A percentile compares a stretch with the other conserved stretches of the same genome.
phyloP scores from a whole-genome alignment of 2,888 invertebrate genomes.

The Cephalotes varians region DNA sequence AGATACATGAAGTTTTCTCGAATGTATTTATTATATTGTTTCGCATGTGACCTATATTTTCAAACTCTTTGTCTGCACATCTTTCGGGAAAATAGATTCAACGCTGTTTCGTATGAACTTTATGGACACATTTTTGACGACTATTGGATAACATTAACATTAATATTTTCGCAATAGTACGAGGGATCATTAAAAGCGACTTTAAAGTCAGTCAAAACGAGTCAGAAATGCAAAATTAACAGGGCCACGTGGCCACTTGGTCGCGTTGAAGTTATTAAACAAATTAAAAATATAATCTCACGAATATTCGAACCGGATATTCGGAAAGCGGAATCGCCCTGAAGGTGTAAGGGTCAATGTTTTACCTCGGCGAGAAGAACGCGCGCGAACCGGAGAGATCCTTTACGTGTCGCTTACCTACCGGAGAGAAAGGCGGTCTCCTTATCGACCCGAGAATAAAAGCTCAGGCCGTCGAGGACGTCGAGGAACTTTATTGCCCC shows the following conservation, averaged over 20 bases:
- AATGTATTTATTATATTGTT: too few relatives aligned
- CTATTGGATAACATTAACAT: background rate
- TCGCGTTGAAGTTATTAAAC: background rate
- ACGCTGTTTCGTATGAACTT: background rate
- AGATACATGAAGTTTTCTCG: background rate
- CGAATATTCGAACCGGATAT: background rate
- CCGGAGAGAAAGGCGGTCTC: constrained; percentile 44
- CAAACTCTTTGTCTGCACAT: background rate
- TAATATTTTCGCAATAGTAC: background rate
- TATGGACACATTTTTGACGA: too few relatives aligned
- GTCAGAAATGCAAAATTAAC: background rate
- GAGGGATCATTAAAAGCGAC: too few relatives aligned
- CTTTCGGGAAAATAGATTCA: background rate
- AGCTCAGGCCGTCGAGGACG: constrained; percentile 42
- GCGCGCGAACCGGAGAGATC: background rate
- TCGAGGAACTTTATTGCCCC: constrained; percentile 56
- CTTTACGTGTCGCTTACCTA: constrained; percentile 21
- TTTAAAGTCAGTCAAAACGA: background rate
- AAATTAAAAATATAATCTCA: background rate
- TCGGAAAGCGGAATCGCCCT: background rate
- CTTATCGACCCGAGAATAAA: constrained; percentile 67
- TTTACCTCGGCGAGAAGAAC: background rate
- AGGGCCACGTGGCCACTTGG: too few relatives aligned
- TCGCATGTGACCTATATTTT: background rate
- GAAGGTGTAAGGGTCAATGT: background rate